Evolutionary conservation across 1,140 invertebrate species (phyloP), one percentile per base, ranked within the genome.

Genomic region (Acromyrmex charruanus): DNA sequence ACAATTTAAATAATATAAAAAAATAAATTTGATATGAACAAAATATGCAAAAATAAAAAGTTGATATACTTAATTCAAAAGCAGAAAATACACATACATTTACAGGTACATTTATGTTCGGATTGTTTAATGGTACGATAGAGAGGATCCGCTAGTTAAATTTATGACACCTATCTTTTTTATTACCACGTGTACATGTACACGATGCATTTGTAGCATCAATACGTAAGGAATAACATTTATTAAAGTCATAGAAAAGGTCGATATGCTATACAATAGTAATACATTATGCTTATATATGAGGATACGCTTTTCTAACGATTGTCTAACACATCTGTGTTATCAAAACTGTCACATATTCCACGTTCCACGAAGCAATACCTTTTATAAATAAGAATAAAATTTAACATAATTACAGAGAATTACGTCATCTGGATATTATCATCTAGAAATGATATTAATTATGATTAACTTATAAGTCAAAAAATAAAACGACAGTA

Each of bases 171-270:
- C 9, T 44, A 71, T 58, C n/a, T 69, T 81, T 80, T 80, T 81
- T 81, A 55, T 58, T 21, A 69, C 9, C 31, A 16, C 25, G 12
- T 44, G 55, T 25, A 71, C 31, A 4, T 2, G 21, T 18, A n/a
- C 6, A 49, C 7, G 63, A 7, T 25, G 49, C 7, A 68, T 69
- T 66, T 68, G 49, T 80, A 79, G 10, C n/a, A 68, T 1, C 4
- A 39, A 55, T 21, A 71, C 21, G 65, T 58, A 81, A 71, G 53
- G n/a, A 80, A 80, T 80, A 80, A 81, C 16, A 58, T 81, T 81
- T 81, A 58, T 81, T 28, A 71, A 28, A 44, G 10, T 25, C 31
- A 71, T 71, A 81, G 58, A 71, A 75, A 77, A 10, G 21, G 5
- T 81, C 9, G 14, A 81, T 58, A 71, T 16, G 6, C 0, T 21